These are phyloP conservation scores for Lacanobia oleracea DNA, from an alignment of 2,888 invertebrate genomes.

Conservation along the genomic window DNA sequence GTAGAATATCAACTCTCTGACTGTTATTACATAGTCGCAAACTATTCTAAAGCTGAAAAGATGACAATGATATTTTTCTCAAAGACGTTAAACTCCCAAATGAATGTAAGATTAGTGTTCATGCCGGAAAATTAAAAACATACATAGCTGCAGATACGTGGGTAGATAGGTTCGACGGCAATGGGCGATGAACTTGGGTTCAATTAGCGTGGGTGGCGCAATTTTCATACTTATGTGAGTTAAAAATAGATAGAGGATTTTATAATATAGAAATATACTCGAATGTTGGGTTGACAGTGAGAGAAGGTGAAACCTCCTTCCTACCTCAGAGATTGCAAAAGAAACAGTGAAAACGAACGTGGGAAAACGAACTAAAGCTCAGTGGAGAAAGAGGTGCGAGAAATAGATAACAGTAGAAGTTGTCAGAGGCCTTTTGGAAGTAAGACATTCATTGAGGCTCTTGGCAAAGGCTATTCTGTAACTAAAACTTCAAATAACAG, in stretches of 20 bases:
- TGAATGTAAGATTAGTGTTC: conserved; percentile 8
- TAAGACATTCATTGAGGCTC: too few relatives aligned
- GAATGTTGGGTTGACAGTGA: neutral
- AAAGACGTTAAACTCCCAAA: conserved; percentile 11
- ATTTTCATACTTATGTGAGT: conserved; percentile 2
- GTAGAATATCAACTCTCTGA: too few relatives aligned
- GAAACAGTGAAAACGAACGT: too few relatives aligned
- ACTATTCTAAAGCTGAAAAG: neutral
- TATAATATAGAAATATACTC: neutral
- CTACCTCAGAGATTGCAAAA: too few relatives aligned
- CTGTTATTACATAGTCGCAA: neutral
- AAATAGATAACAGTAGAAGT: neutral
- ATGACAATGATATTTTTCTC: neutral
- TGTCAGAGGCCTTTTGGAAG: too few relatives aligned
- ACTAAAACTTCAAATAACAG: too few relatives aligned
- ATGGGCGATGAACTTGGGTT: conserved; percentile 17
- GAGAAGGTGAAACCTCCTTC: too few relatives aligned
- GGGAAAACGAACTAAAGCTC: too few relatives aligned
- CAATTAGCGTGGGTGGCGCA: neutral
- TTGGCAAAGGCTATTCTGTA: too few relatives aligned
- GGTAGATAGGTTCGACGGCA: neutral
- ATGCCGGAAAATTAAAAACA: conserved; percentile 20
- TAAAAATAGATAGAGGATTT: neutral
- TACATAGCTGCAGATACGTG: neutral
- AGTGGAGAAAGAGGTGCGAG: too few relatives aligned